Conservation (phyloP, 2,797 vertebrate genomes). For the Synaphobranchus kaupii region DNA sequence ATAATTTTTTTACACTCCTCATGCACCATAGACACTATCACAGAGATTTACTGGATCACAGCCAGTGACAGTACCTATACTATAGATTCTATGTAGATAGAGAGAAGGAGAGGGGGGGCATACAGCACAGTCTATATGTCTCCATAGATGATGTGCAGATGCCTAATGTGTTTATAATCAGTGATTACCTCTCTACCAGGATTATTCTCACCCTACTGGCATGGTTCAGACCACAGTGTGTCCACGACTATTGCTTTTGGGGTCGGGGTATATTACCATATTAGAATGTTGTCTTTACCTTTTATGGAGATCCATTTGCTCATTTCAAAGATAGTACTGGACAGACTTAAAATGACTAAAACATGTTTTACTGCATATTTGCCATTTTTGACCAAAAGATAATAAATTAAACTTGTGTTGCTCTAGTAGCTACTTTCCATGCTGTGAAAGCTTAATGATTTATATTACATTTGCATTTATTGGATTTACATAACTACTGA, state of each 20-base stretch:
- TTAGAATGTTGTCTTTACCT: not conserved
- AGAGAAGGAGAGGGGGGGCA: not conserved
- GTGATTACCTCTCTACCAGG: slow-evolving; percentile 49
- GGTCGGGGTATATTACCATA: not conserved
- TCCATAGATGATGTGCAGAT: not conserved
- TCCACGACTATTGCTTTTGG: not conserved
- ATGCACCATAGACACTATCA: slow-evolving; percentile 1
- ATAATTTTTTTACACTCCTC: not conserved
- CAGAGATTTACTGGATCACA: not conserved
- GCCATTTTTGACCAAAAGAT: too few species aligned
- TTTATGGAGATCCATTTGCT: not conserved
- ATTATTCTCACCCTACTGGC: slow-evolving; percentile 61
- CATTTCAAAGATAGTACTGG: not conserved
- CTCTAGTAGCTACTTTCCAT: slow-evolving; percentile 6
- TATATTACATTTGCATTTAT: not conserved
- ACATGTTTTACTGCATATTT: too few species aligned
- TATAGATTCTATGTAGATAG: not conserved
- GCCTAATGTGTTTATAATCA: not conserved
- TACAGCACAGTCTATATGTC: not conserved
- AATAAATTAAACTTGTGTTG: too few species aligned
- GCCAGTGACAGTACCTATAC: not conserved
- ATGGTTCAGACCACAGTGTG: slow-evolving; percentile 52
- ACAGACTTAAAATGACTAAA: too few species aligned
- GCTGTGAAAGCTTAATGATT: slow-evolving; percentile 33
- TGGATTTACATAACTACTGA: not conserved